Conservation (phyloP, 2,888 invertebrate genomes). For the Aromia moschata region DNA sequence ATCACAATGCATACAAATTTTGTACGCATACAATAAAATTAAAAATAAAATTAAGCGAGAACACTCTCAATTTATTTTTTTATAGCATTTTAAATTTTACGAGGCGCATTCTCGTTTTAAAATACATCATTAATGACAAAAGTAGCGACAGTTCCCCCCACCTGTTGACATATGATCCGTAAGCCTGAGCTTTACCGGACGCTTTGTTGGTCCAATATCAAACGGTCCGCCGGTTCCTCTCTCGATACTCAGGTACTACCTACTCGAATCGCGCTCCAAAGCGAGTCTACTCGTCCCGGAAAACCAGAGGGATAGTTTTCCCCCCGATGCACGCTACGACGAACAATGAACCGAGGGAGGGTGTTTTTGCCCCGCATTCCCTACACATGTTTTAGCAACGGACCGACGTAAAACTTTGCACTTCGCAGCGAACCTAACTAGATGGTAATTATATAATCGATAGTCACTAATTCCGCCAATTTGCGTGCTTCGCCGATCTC, state of each 20-base stretch:
- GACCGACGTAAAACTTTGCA: constrained; percentile 22
- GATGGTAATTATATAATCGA: constrained; percentile 28
- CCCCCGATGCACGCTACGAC: background rate
- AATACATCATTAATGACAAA: too few species aligned
- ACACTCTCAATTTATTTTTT: too few species aligned
- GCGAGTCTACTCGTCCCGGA: background rate
- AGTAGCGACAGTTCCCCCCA: too few species aligned
- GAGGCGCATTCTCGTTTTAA: too few species aligned
- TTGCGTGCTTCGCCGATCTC: constrained; percentile 2
- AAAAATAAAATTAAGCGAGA: too few species aligned
- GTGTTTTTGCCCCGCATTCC: constrained; percentile 5
- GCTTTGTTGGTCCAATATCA: constrained; percentile 1
- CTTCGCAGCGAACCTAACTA: constrained; percentile 15
- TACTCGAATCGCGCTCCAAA: background rate
- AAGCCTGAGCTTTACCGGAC: background rate
- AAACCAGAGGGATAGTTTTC: background rate
- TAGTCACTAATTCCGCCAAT: constrained; percentile 19
- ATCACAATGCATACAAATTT: too few species aligned
- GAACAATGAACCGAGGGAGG: constrained; percentile 10
- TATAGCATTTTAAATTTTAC: too few species aligned
- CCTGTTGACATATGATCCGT: background rate
- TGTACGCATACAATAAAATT: too few species aligned
- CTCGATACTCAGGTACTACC: too few species aligned
- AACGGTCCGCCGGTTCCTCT: too few species aligned
- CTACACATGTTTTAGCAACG: constrained; percentile 11